Conservation (phyloP, 2,113 vertebrate genomes). For the Phalacrocorax pelagicus region DNA sequence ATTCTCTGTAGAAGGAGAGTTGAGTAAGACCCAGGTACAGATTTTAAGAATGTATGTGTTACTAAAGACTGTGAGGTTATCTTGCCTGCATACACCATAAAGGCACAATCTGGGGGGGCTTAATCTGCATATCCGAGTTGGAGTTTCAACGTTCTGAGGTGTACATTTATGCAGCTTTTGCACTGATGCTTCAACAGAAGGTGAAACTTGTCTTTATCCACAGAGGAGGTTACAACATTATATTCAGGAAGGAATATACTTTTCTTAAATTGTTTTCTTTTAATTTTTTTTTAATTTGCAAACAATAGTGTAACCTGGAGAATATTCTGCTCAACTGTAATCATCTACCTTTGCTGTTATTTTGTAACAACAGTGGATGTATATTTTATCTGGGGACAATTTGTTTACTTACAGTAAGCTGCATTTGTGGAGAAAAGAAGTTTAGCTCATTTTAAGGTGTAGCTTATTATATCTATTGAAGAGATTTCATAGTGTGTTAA, state of each 20-base stretch:
- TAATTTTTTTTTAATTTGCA: not conserved
- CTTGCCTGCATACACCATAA: not conserved
- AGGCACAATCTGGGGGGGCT: rapidly evolving
- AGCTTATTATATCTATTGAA: not conserved
- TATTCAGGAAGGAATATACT: not conserved
- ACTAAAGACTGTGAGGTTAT: not conserved
- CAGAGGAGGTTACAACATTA: not conserved
- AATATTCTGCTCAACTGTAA: not conserved
- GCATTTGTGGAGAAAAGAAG: not conserved
- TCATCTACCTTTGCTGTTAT: not conserved
- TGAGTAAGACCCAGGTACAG: not conserved
- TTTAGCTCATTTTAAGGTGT: not conserved
- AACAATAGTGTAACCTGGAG: not conserved
- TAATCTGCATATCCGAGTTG: not conserved
- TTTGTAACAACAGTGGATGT: not conserved
- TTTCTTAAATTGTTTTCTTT: not conserved
- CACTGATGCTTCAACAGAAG: not conserved
- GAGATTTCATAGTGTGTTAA: not conserved
- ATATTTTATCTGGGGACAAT: not conserved
- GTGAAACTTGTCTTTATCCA: not conserved
- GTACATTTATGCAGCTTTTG: not conserved
- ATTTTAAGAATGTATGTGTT: not conserved
- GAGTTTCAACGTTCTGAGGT: not conserved
- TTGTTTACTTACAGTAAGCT: not conserved
- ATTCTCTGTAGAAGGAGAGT: not conserved